Percentiles rank a stretch among this genome's conserved stretches.
Conservation (phyloP, 1,140 invertebrate genomes). For the Psilanteris sp. region DNA sequence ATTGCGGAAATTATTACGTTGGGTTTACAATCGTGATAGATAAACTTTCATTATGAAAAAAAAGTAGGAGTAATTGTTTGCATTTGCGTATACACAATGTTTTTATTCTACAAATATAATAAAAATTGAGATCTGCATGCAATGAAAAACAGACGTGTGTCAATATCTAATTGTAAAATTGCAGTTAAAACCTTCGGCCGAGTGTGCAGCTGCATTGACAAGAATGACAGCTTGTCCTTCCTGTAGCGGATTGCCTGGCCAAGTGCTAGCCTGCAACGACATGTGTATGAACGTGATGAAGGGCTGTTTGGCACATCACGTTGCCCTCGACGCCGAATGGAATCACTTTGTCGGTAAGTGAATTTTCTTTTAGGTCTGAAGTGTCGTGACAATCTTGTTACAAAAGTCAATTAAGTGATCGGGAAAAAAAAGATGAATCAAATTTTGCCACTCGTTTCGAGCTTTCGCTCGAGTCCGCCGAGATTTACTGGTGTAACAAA, state of each 20-base stretch:
- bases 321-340: constrained; percentile 92
- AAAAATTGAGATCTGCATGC: too few species aligned
- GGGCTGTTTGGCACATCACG: constrained; percentile 91
- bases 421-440: constrained; percentile 27
- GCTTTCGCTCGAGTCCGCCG: constrained; percentile 8
- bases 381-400: constrained; percentile 38
- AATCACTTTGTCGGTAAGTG: constrained; percentile 93
- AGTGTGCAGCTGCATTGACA: constrained; percentile 89
- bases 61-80: too few species aligned
- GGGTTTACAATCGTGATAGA: too few species aligned
- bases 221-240: constrained; percentile 92
- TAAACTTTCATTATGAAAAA: too few species aligned
- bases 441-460: constrained; percentile 33
- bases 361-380: constrained; percentile 37
- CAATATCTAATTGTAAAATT: constrained; percentile 13
- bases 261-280: constrained; percentile 88
- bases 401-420: constrained; percentile 46
- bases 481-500: constrained; percentile 11
- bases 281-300: constrained; percentile 95
- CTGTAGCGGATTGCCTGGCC: constrained; percentile 86
- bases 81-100: too few species aligned
- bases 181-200: constrained; percentile 78
- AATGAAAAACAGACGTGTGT: too few species aligned
- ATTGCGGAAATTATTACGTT: too few species aligned
- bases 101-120: too few species aligned